phyloP scores from a whole-genome alignment of 2,888 invertebrate genomes.

The Hypomecis punctinalis region DNA sequence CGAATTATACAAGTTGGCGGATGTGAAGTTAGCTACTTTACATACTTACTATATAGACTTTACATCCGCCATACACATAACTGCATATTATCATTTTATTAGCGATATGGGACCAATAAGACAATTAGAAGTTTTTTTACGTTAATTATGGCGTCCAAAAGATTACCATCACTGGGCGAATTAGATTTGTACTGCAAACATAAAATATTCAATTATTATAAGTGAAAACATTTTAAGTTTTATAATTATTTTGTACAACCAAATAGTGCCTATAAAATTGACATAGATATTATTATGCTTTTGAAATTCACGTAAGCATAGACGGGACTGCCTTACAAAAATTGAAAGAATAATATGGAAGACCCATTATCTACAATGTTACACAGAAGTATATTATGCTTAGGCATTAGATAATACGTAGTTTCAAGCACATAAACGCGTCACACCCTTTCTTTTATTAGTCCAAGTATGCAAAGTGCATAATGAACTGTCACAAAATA shows the following conservation, averaged over 20 bases:
- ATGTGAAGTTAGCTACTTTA: too few species aligned
- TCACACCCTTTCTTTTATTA: not conserved
- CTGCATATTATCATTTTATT: too few species aligned
- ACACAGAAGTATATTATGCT: conserved; percentile 22
- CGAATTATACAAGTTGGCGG: too few species aligned
- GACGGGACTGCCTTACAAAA: conserved; percentile 30
- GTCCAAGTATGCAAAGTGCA: too few species aligned
- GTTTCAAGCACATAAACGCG: not conserved
- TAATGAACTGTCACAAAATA: too few species aligned
- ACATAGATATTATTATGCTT: conserved; percentile 38
- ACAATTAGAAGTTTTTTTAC: too few species aligned
- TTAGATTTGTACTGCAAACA: conserved; percentile 42
- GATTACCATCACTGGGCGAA: not conserved
- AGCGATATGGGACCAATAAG: too few species aligned
- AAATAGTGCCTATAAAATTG: conserved; percentile 39
- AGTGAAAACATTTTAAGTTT: conserved; percentile 9
- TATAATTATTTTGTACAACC: conserved; percentile 43
- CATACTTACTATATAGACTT: too few species aligned
- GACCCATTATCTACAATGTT: conserved; percentile 38
- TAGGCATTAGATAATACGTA: conserved; percentile 5
- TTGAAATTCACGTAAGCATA: conserved; percentile 29
- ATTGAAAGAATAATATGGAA: conserved; percentile 38
- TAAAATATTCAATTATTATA: conserved; percentile 3
- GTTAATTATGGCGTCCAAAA: not conserved
- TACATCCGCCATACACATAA: too few species aligned